Evolutionary conservation across 2,888 invertebrate species (phyloP).

Genomic region (Drosophila borealis): DNA sequence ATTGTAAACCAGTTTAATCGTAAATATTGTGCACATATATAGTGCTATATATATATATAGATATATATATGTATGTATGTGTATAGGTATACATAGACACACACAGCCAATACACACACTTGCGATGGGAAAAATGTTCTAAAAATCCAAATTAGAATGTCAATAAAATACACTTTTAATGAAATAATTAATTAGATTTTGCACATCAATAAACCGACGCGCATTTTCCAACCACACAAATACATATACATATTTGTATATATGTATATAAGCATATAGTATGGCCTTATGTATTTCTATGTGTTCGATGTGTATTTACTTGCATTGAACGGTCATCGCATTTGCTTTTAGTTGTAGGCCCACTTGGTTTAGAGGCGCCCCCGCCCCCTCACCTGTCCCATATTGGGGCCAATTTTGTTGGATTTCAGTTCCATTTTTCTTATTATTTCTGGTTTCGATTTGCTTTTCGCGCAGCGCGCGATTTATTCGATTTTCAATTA

Average conservation of each 20-base stretch:
- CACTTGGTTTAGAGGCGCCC: constrained; percentile 21
- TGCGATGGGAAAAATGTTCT: constrained; percentile 40
- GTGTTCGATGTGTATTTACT: constrained; percentile 17
- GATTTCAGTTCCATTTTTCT: constrained; percentile 38
- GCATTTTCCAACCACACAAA: constrained; percentile 40
- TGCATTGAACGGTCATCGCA: constrained; percentile 34
- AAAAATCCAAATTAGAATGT: constrained; percentile 82
- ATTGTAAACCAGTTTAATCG: constrained; percentile 43
- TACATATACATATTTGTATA: constrained; percentile 13
- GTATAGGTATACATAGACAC: neutral
- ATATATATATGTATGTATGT: neutral
- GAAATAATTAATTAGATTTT: constrained; percentile 83
- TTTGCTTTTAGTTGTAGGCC: constrained; percentile 49
- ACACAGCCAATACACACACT: constrained; percentile 8
- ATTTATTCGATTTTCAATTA: constrained; percentile 81
- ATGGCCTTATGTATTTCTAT: neutral
- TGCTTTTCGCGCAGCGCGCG: constrained; percentile 44
- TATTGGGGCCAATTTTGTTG: neutral
- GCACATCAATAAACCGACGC: constrained; percentile 73
- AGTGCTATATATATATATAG: neutral
- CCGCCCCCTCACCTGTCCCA: constrained; percentile 11
- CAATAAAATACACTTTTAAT: constrained; percentile 81
- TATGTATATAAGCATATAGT: constrained; percentile 4
- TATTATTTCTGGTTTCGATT: constrained; percentile 23
- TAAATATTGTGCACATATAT: constrained; percentile 3